Conservation (phyloP, 2,113 vertebrate species). For the Dolichallabes microphthalmus region DNA sequence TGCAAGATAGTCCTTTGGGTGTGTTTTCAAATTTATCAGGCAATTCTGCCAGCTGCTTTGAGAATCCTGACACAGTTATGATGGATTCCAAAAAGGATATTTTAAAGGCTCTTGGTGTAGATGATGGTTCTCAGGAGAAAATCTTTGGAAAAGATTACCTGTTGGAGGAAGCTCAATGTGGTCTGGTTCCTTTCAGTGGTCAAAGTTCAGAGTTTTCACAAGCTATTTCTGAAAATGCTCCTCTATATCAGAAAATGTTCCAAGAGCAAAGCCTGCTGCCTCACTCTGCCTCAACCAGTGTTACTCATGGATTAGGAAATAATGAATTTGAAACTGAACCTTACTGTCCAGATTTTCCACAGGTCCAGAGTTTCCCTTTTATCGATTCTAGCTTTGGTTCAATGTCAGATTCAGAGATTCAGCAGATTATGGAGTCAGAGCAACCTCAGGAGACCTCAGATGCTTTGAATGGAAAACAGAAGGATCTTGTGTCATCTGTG, state of each 20-base stretch:
- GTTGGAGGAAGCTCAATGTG: constrained; percentile 2
- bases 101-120: not conserved
- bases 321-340: not conserved
- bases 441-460: constrained; percentile 32
- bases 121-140: constrained; percentile 13
- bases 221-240: not conserved
- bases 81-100: not conserved
- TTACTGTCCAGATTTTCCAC: constrained; percentile 15
- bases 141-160: constrained; percentile 13
- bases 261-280: not conserved
- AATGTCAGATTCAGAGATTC: constrained; percentile 37
- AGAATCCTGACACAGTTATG: not conserved
- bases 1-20: not conserved
- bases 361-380: constrained; percentile 15
- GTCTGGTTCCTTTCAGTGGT: not conserved
- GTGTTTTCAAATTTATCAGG: not conserved
- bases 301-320: no score
- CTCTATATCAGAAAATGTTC: not conserved
- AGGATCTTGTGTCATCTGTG: not conserved
- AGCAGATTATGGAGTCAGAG: constrained; percentile 45
- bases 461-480: not conserved
- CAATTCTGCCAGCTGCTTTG: not conserved
- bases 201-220: constrained; percentile 6
- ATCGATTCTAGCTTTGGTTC: constrained; percentile 25
- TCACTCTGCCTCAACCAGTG: not conserved